Base-by-base conservation (phyloP, 2,888 invertebrate genomes). In the Amphipoea lucens region DNA sequence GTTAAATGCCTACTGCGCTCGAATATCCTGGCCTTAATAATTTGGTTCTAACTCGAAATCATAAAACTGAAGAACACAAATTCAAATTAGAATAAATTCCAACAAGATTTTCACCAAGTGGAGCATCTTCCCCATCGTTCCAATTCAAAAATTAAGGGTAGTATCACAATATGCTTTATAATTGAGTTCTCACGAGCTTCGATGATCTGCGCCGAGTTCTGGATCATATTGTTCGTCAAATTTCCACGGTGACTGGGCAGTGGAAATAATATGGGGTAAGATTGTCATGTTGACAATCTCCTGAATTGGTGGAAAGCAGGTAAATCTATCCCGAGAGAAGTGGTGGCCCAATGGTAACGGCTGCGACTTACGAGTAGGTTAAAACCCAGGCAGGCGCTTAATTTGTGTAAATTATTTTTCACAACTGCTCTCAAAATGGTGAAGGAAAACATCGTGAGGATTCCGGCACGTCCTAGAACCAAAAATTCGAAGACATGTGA, bases 141-240 rank as follows among this genome's bases (percentile, higher is more conserved):
- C 80, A 76, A 70, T 65, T 57, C 45, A 11, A 65, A 66, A 68
- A 17, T 20, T 72, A 86, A 91, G 92, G 93, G 92, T 89, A 90
- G 87, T 79, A 62, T 76, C 85, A 93, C 94, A 94, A 94, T 94
- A 94, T 92, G 92, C 85, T 90, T 81, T 72, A 75, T 94, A 94
- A 94, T 94, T 91, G 91, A 93, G 92, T 94, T 94, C 94, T 92
- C 95, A 94, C 92, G 93, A 81, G 75, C 86, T 78, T 62, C 60
- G 48, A 79, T 83, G 83, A 85, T 83, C 78, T 78, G 68, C 81
- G 83, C 76, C 1, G 57, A 73, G 85, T 63, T 29, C 62, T 42
- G 79, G 84, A 79, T 67, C 40, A 71, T 63, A 54, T 54, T 67
- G 40, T 67, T 54, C 54, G 4, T n/a, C 40, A 4, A 48, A 69